Conservation (phyloP, 2,888 invertebrate genomes). For the Frankliniella fusca region DNA sequence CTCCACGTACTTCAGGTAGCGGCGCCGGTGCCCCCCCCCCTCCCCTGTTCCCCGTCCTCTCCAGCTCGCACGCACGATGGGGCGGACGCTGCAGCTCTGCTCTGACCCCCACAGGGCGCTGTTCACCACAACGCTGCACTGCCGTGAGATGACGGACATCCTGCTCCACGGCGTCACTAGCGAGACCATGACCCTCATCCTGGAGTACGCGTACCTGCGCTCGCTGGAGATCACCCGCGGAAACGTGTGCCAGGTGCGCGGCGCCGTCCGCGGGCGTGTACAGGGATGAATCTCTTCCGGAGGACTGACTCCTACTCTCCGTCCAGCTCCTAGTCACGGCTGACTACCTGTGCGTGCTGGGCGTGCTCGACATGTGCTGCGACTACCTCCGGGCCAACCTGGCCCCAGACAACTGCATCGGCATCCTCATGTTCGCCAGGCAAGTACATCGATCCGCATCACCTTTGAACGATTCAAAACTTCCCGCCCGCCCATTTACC, state of each 20-base stretch:
- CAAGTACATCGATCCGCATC: constrained; percentile 42
- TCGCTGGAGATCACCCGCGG: constrained; percentile 68
- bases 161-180: constrained; percentile 72
- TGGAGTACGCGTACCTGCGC: constrained; percentile 81
- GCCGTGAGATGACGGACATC: constrained; percentile 63
- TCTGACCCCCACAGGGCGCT: constrained; percentile 59
- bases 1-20: constrained; percentile 83
- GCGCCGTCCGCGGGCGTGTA: constrained; percentile 31
- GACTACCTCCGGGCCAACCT: constrained; percentile 66
- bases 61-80: neutral
- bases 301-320: neutral
- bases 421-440: constrained; percentile 78
- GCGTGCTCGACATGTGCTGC: constrained; percentile 75
- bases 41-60: neutral
- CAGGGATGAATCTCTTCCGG: constrained; percentile 18
- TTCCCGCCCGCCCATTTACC: neutral
- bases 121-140: constrained; percentile 75
- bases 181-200: constrained; percentile 69
- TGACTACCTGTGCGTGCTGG: constrained; percentile 81
- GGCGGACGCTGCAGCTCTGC: too few relatives aligned
- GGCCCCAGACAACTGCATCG: constrained; percentile 74
- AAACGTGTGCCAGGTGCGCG: constrained; percentile 61
- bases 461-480: too few relatives aligned
- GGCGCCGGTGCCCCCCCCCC: neutral
- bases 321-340: constrained; percentile 71